Conservation (phyloP, 2,888 invertebrate species). For the Eristalinus aeneus region DNA sequence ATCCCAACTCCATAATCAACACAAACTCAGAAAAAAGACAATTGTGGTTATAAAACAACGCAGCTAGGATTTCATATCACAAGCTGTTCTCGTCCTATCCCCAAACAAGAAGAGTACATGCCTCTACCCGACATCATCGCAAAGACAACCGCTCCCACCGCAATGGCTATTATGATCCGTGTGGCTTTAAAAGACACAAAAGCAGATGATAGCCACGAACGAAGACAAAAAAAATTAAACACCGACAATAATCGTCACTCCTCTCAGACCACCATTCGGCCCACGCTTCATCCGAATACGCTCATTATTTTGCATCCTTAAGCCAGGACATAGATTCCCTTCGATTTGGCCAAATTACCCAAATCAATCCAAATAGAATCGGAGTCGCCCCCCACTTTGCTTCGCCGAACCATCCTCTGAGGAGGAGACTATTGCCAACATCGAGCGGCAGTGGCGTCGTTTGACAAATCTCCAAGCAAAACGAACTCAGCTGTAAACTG, state of each 20-base stretch:
- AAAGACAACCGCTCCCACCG: constrained; percentile 22
- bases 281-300: constrained; percentile 40
- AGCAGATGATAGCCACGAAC: constrained; percentile 27
- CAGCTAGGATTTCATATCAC: too few species aligned
- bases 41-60: too few species aligned
- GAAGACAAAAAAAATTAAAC: constrained; percentile 7
- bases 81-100: too few species aligned
- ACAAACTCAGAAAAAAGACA: too few species aligned
- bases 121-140: constrained; percentile 20
- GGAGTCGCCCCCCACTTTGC: constrained; percentile 21
- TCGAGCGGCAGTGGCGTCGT: constrained; percentile 5
- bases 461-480: constrained; percentile 29
- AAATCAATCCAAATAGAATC: constrained; percentile 67
- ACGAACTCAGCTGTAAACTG: background rate
- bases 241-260: constrained; percentile 51
- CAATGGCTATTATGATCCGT: constrained; percentile 53
- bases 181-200: background rate
- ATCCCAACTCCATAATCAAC: too few species aligned
- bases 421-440: constrained; percentile 32
- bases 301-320: constrained; percentile 65
- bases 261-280: constrained; percentile 36
- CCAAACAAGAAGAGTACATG: too few species aligned
- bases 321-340: constrained; percentile 61
- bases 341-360: constrained; percentile 66
- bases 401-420: background rate